Conservation (phyloP, 1,140 invertebrate genomes). For the Drosophila micromelanica region DNA sequence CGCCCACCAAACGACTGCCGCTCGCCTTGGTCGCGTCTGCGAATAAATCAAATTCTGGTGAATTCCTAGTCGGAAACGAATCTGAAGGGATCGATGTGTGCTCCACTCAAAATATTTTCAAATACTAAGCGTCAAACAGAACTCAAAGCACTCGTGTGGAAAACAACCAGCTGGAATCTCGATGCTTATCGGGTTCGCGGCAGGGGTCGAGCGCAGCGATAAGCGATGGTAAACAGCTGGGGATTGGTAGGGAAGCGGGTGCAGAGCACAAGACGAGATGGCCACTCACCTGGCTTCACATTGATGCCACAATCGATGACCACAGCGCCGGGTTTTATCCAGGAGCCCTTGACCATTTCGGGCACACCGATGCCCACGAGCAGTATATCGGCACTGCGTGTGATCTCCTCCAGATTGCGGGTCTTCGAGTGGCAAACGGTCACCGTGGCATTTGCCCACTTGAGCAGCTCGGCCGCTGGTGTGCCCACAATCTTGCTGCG, state of each 20-base stretch:
- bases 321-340: slow-evolving; percentile 99
- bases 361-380: slow-evolving; percentile 97
- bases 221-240: slow-evolving; percentile 27
- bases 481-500: slow-evolving; percentile 99
- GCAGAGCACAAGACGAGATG: background rate
- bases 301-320: slow-evolving; percentile 99
- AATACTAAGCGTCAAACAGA: background rate
- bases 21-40: slow-evolving; percentile 93
- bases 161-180: background rate
- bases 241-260: background rate
- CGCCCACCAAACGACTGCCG: slow-evolving; percentile 95
- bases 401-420: slow-evolving; percentile 91
- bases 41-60: background rate
- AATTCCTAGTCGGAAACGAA: background rate
- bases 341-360: slow-evolving; percentile 96
- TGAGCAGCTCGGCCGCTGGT: slow-evolving; percentile 96
- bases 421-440: slow-evolving; percentile 98
- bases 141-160: slow-evolving; percentile 1
- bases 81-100: background rate
- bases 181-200: slow-evolving; percentile 43
- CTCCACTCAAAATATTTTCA: background rate
- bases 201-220: slow-evolving; percentile 46
- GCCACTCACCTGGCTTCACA: slow-evolving; percentile 91
- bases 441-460: slow-evolving; percentile 98
- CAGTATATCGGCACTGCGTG: slow-evolving; percentile 95